Percentiles rank a stretch among this genome's conserved stretches.
These are phyloP conservation scores for Sinotaia quadrata DNA, from an alignment of 2,888 invertebrate species.

Conservation along the genomic window DNA sequence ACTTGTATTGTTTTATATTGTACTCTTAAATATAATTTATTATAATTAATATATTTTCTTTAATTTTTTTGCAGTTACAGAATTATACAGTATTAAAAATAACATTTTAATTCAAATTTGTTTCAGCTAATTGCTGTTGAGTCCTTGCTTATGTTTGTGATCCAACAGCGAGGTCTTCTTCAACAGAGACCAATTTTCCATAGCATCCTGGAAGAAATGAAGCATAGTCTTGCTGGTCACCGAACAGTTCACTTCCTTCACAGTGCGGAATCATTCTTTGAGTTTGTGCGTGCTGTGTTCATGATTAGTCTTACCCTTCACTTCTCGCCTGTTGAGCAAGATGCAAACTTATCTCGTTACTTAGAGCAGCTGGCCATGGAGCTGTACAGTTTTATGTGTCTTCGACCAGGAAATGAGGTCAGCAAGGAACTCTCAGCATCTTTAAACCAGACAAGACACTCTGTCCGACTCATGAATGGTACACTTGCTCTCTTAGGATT, in stretches of 20 bases:
- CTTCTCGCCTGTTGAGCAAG: conserved; percentile 24
- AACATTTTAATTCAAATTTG: not conserved
- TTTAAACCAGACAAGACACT: conserved; percentile 9
- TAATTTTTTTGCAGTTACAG: not conserved
- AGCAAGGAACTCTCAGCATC: conserved; percentile 1
- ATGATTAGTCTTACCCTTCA: conserved; percentile 27
- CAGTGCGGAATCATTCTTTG: conserved; percentile 34
- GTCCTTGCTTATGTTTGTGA: conserved; percentile 34
- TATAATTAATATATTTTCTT: not conserved
- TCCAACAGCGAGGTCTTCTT: conserved; percentile 12
- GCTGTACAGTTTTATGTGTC: conserved; percentile 30
- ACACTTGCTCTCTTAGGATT: conserved; percentile 18
- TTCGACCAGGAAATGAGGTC: not conserved
- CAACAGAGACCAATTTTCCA: conserved; percentile 17
- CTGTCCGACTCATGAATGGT: conserved; percentile 21
- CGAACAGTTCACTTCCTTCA: conserved; percentile 20
- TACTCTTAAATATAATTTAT: too few relatives aligned
- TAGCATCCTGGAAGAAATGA: conserved; percentile 27
- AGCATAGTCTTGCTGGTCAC: conserved; percentile 27
- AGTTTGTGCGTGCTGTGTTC: conserved; percentile 35
- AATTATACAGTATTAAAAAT: too few relatives aligned
- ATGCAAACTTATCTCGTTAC: conserved; percentile 19
- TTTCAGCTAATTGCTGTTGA: conserved; percentile 36
- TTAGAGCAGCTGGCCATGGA: conserved; percentile 32
- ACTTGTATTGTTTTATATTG: too few relatives aligned